Evolutionary conservation across 2,797 vertebrate genomes (phyloP), one percentile per base, ranked within the genome.

Genomic region (Takifugu ocellatus): DNA sequence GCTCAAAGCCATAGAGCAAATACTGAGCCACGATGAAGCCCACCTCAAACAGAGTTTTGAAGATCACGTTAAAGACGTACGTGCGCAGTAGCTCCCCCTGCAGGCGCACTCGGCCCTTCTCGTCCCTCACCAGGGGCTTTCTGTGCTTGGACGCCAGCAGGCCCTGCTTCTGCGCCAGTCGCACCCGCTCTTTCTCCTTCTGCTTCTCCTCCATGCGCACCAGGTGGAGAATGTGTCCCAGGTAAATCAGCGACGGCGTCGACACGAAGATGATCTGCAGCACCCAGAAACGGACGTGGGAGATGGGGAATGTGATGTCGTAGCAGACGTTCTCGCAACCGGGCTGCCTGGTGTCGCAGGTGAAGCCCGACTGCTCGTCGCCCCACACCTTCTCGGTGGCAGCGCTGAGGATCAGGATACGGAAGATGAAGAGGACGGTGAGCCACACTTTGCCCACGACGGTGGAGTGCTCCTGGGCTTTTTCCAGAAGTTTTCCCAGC

Each of bases 221-320:
- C 71, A 95, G 87, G 64, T 94, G 94, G 50, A 94, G 83, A 56
- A 94, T 92, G 88, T 95, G 93, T 4, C 94, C 94, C 82, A 94
- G 88, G 84, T 95, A 95, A 70, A 96, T 88, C 0, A 95, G 79
- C 6, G 92, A 93, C 0, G 93, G 94, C 0, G 93, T 94, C 59
- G 93, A 96, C 75, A 95, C 92, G 0, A 95, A 95, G 83, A 94
- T 94, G 82, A 96, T 96, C 88, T 95, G 94, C 75, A 95, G 90
- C 52, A 94, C 93, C 93, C 94, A 96, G 78, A 95, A 94, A 64
- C 90, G 92, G 42, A 95, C 92, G 65, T 95, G 94, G 44, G 94
- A 95, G 83, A 95, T 94, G 69, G 93, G 94, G 83, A 95, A 95
- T 33, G 94, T 95, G 71, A 90, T 68, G 84, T 94, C 93, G 0